These are phyloP conservation scores for Anguilla rostrata DNA, from an alignment of 2,113 vertebrate genomes.

Conservation along the genomic window DNA sequence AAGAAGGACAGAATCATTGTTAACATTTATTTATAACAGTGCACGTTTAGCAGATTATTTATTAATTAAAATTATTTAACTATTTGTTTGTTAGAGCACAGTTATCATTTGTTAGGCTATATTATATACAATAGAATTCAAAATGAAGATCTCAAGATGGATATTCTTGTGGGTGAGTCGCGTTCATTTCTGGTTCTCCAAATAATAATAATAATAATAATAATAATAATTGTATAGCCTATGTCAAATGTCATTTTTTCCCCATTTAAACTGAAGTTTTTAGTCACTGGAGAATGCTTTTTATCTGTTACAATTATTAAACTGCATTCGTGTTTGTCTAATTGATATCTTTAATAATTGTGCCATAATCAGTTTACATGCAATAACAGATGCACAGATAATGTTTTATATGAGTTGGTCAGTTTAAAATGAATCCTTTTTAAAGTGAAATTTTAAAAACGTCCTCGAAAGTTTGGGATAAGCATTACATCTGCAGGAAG, in stretches of 20 bases:
- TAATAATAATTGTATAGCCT: no score
- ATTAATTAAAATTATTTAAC: background rate
- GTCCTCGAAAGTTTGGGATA: background rate
- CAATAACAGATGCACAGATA: no score
- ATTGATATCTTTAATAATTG: no score
- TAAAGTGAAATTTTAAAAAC: no score
- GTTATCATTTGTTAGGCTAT: background rate
- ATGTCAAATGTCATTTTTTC: no score
- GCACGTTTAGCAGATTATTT: background rate
- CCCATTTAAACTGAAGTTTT: no score
- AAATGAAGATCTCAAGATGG: background rate
- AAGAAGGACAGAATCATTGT: background rate
- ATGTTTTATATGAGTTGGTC: background rate
- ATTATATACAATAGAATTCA: background rate
- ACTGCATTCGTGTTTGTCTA: background rate
- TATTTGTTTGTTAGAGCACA: background rate
- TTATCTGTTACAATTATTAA: background rate
- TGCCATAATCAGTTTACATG: no score
- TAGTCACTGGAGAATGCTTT: no score
- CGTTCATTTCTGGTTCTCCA: background rate
- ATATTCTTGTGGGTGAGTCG: background rate
- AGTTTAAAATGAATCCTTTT: background rate
- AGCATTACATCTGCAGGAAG: background rate
- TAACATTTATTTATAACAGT: background rate
- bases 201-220: background rate